Base-by-base conservation (phyloP, 2,113 vertebrate genomes). In the Psettodes erumei region DNA sequence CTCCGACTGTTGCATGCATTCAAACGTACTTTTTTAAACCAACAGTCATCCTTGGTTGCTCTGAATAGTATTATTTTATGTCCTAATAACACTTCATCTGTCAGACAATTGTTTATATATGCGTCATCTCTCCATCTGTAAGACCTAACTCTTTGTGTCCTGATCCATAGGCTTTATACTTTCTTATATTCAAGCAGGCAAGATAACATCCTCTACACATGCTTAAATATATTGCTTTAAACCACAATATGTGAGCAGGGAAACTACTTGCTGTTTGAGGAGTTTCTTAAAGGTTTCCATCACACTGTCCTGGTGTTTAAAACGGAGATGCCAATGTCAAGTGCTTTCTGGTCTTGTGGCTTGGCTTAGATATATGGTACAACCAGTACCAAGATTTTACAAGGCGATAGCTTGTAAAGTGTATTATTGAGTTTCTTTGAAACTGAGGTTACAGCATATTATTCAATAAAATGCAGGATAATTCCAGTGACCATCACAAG, bases 1-100 rank as follows among this genome's bases (percentile, higher is more conserved):
- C 45, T 60, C 15, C 5, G 35, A 37, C 2, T 82, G 27, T 50
- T 54, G 42, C n/a, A 58, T 35, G 30, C 32, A 38, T 71, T 45
- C 2, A 70, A 28, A 19, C 30, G 8, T 38, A 5, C n/a, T n/a
- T n/a, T n/a, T 33, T 37, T 47, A 48, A 4, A 32, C 27, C 32
- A 59, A 30, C 53, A 10, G 32, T 69, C 42, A 45, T n/a, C 65
- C 55, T 27, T 51, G n/a, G 43, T 42, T 54, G n/a, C 42, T 40
- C 15, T 43, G 54, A 76, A 66, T 32, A 47, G 38, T 67, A 62
- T 33, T 30, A 13, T 32, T 55, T 66, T 1, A 55, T 71, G 45
- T 47, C 7, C 38, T 30, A n/a, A 9, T 28, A 4, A 5, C 8
- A 32, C 8, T 8, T 68, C 48, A 56, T 19, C 15, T 37, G 38